Conservation (phyloP, 2,888 invertebrate species). For the Spilosoma lubricipeda region DNA sequence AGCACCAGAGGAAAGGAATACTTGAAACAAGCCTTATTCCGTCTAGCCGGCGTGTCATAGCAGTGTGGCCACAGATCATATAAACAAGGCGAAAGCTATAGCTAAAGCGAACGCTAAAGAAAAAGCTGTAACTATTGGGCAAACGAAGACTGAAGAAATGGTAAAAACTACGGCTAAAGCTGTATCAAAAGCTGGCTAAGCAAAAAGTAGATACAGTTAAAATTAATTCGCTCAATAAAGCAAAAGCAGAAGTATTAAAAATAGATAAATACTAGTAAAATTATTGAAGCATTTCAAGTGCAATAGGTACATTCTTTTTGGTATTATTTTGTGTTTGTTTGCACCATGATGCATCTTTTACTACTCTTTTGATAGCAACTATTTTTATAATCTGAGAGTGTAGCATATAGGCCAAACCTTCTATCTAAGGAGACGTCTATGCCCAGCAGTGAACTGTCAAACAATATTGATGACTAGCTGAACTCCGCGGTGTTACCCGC, state of each 20-base stretch:
- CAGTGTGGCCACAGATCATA: too few relatives aligned
- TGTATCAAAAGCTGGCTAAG: not conserved
- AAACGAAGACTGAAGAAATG: not conserved
- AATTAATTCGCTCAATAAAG: not conserved
- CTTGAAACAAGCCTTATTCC: too few relatives aligned
- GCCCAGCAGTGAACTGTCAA: too few relatives aligned
- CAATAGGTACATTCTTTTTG: slow-evolving; percentile 41
- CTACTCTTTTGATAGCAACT: slow-evolving; percentile 74
- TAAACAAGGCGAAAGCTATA: not conserved
- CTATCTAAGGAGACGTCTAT: too few relatives aligned
- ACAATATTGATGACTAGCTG: too few relatives aligned
- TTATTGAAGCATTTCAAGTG: not conserved
- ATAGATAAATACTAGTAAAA: not conserved
- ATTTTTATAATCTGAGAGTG: slow-evolving; percentile 28
- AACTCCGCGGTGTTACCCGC: too few relatives aligned
- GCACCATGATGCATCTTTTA: slow-evolving; percentile 72
- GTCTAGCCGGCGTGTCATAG: too few relatives aligned
- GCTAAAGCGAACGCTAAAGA: not conserved
- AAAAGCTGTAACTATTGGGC: not conserved
- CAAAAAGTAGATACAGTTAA: not conserved
- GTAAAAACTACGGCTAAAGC: not conserved
- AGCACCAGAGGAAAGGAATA: too few relatives aligned
- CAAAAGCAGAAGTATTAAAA: not conserved
- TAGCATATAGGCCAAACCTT: too few relatives aligned
- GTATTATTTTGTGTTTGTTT: slow-evolving; percentile 48